These are phyloP conservation scores for Leptopilina myrica DNA, from an alignment of 2,888 invertebrate genomes.

Conservation along the genomic window DNA sequence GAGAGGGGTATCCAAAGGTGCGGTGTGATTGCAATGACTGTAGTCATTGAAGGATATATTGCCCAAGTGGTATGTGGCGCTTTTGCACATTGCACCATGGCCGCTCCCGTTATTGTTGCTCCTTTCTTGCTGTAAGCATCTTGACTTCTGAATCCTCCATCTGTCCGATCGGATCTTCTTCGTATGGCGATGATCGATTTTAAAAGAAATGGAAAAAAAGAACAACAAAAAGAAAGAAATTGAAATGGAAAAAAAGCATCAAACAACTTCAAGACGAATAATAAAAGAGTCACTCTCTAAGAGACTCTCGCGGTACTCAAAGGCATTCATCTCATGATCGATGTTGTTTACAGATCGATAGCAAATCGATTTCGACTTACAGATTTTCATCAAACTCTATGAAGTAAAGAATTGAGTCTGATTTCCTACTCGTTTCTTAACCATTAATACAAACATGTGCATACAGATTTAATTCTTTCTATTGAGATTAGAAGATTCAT, in stretches of 20 bases:
- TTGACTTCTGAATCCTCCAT: constrained; percentile 38
- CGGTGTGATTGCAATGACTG: constrained; percentile 56
- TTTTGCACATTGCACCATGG: constrained; percentile 52
- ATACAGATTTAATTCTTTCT: neutral
- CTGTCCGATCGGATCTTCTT: constrained; percentile 38
- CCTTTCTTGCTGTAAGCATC: constrained; percentile 8
- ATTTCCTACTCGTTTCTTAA: neutral
- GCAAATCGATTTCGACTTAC: constrained; percentile 24
- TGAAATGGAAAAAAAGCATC: no score
- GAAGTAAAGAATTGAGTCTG: neutral
- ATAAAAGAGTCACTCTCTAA: constrained; percentile 17
- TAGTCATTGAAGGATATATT: constrained; percentile 59
- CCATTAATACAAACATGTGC: neutral
- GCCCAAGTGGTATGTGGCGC: constrained; percentile 54
- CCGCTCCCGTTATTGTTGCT: constrained; percentile 47
- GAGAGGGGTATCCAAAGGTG: constrained; percentile 51
- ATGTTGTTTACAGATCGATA: constrained; percentile 36
- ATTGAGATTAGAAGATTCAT: neutral
- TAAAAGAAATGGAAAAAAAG: neutral
- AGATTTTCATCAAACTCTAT: constrained; percentile 1
- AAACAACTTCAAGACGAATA: constrained; percentile 20
- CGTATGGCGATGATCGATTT: constrained; percentile 34
- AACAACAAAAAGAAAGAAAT: no score
- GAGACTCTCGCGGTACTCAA: constrained; percentile 3
- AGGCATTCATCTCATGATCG: constrained; percentile 11